Percentiles rank a stretch among this genome's conserved stretches.
Conservation (phyloP, 1,140 invertebrate genomes). For the Drosophila malerkotliana region DNA sequence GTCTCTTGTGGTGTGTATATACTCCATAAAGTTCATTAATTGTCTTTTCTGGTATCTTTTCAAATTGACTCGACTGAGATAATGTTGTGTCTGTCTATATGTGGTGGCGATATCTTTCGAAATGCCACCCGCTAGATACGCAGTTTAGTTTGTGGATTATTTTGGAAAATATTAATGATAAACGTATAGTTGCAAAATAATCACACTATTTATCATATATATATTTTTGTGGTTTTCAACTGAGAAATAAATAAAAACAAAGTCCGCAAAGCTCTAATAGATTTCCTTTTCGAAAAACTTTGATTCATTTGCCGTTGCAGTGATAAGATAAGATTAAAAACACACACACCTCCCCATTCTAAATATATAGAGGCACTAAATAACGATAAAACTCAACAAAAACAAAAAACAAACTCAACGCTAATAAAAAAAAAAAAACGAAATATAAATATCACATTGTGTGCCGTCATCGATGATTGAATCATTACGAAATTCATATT, state of each 20-base stretch:
- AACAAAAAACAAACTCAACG: conserved; percentile 27
- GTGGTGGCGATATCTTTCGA: conserved; percentile 41
- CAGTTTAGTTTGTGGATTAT: not conserved
- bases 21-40: conserved; percentile 51
- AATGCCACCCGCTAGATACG: conserved; percentile 49
- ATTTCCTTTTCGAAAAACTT: conserved; percentile 43
- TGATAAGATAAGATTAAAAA: conserved; percentile 69
- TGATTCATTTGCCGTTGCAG: conserved; percentile 48
- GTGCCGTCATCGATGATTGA: conserved; percentile 74
- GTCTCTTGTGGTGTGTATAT: not conserved
- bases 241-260: conserved; percentile 5
- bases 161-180: no score
- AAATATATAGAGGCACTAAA: conserved; percentile 6
- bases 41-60: conserved; percentile 50
- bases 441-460: conserved; percentile 40
- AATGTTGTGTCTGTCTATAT: conserved; percentile 49
- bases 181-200: conserved; percentile 13
- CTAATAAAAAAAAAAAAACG: conserved; percentile 25
- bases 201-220: not conserved
- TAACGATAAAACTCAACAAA: conserved; percentile 53
- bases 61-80: conserved; percentile 50
- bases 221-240: conserved; percentile 1
- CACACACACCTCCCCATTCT: conserved; percentile 6
- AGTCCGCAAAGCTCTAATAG: conserved; percentile 17
- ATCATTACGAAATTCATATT: conserved; percentile 45